A percentile compares a stretch with the other conserved stretches of the same genome.
Evolutionary conservation across 2,113 vertebrate species (phyloP).

Genomic region (Tretioscincus oriximinensis): DNA sequence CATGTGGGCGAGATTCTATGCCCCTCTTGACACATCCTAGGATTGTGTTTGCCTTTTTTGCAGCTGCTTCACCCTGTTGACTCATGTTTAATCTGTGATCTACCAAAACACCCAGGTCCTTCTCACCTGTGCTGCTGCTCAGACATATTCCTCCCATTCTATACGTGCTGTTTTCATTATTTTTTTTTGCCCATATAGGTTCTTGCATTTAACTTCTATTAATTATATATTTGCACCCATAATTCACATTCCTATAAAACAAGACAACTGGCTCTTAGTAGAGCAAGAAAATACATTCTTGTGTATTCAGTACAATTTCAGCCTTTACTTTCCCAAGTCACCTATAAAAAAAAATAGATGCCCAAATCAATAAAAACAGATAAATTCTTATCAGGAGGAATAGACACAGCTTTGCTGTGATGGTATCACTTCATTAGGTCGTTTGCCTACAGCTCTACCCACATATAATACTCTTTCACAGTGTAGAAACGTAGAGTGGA

Average conservation of each 20-base stretch:
- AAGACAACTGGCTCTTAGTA: slow-evolving; percentile 53
- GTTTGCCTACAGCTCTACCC: slow-evolving; percentile 61
- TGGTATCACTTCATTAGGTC: slow-evolving; percentile 69
- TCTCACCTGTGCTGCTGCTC: too few relatives aligned
- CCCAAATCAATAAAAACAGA: slow-evolving; percentile 70
- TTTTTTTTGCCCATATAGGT: too few relatives aligned
- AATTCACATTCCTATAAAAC: slow-evolving; percentile 59
- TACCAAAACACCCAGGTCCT: too few relatives aligned
- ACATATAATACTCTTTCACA: slow-evolving; percentile 48
- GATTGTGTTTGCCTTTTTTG: too few relatives aligned
- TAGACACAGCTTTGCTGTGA: slow-evolving; percentile 57
- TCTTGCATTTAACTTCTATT: too few relatives aligned
- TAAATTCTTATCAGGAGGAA: slow-evolving; percentile 73
- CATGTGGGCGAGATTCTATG: too few relatives aligned
- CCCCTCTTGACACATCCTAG: too few relatives aligned
- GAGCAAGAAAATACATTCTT: slow-evolving; percentile 65
- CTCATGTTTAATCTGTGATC: too few relatives aligned
- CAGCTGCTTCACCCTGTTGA: too few relatives aligned
- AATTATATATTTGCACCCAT: slow-evolving; percentile 55
- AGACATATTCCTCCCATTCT: too few relatives aligned
- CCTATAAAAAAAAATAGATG: slow-evolving; percentile 68
- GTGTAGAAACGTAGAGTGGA: slow-evolving; percentile 44
- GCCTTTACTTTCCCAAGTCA: slow-evolving; percentile 68
- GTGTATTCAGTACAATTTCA: slow-evolving; percentile 63
- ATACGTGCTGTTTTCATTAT: too few relatives aligned